Base-by-base conservation (phyloP, 1,140 invertebrate species). In the Pissodes strobi region DNA sequence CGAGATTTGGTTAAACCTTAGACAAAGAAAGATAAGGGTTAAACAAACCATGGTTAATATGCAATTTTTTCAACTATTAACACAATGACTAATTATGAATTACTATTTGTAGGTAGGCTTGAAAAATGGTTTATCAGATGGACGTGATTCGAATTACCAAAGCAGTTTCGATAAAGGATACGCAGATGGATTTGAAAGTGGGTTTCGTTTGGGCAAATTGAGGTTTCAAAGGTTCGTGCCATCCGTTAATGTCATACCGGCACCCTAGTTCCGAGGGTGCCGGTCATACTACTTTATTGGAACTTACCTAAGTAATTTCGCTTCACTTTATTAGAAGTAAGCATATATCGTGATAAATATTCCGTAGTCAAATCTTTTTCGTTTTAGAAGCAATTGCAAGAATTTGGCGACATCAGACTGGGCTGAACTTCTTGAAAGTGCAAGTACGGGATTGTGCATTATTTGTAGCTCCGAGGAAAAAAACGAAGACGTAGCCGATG, bases 101-200 rank as follows among this genome's bases (percentile, higher is more conserved):
- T 17, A 48, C 19, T n/a, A 43, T 61, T 55, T 45, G 30, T 30
- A 63, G 60, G 49, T 55, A 21, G 60, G 60, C 13, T 12, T 48
- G 46, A 63, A 39, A 55, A 19, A 63, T 45, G 60, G 60, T 21
- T 34, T 63, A 45, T 63, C 60, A 27, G 51, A 53, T 34, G 60
- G 60, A 3, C 19, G 60, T 22, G 60, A 63, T 9, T 22, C 13
- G 13, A 63, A 63, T 51, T 63, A 55, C 46, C 60, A 63, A 46
- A 9, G 19, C 15, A 63, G 60, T 37, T 63, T 63, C 46, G 60
- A 63, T 45, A 45, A 55, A n/a, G 60, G 60, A 18, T 63, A 63
- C 46, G 19, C 15, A 46, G 60, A 53, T 63, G 60, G 60, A 15
- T 63, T 63, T 37, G 21, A 37, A 21, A 63, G 34, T 55, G 60